phyloP scores from a whole-genome alignment of 2,888 invertebrate species.

The Leucoptera coffeella region DNA sequence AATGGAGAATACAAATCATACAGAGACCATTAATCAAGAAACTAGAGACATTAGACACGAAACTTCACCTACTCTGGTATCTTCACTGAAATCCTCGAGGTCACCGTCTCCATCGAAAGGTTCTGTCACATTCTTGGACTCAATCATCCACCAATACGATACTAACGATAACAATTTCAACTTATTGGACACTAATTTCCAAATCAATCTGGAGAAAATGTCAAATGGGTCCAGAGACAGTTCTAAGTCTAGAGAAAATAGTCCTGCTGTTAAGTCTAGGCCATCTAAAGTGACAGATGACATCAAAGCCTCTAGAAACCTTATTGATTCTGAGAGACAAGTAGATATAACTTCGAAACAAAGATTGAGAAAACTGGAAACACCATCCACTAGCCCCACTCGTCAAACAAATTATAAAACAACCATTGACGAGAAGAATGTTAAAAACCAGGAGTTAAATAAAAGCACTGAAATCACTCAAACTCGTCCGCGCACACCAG shows the following conservation, averaged over 20 bases:
- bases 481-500: constrained; percentile 11
- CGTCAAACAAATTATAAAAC: constrained; percentile 20
- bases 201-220: background rate
- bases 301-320: constrained; percentile 19
- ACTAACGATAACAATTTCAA: constrained; percentile 5
- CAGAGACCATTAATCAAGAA: constrained; percentile 11
- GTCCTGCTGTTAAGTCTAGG: constrained; percentile 4
- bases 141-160: constrained; percentile 7
- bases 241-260: constrained; percentile 9
- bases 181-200: constrained; percentile 5
- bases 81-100: constrained; percentile 10
- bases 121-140: constrained; percentile 13
- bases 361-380: constrained; percentile 27
- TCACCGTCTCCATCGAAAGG: constrained; percentile 20
- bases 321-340: constrained; percentile 20
- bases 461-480: constrained; percentile 10
- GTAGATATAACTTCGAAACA: constrained; percentile 21
- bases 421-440: constrained; percentile 28
- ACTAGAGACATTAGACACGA: constrained; percentile 33
- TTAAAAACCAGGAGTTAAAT: constrained; percentile 12
- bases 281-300: constrained; percentile 15
- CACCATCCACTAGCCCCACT: constrained; percentile 48
- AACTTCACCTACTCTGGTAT: constrained; percentile 16
- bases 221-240: constrained; percentile 2
- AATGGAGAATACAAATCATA: background rate